Base-by-base conservation (phyloP, 2,113 vertebrate genomes). In the Toxostoma redivivum region DNA sequence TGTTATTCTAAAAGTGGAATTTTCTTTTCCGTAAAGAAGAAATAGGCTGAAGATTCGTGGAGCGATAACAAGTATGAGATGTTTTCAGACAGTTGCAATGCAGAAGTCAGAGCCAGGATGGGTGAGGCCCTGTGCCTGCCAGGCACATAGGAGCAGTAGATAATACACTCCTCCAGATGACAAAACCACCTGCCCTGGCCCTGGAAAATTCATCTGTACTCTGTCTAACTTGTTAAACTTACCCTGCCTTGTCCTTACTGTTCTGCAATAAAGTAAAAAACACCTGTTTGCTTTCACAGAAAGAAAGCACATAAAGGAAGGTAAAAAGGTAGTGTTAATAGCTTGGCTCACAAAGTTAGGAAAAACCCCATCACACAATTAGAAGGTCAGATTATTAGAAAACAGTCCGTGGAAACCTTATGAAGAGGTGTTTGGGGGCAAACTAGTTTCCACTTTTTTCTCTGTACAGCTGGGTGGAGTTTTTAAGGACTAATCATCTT, bases 171-270 rank as follows among this genome's bases (percentile, higher is more conserved):
- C 54, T 76, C 42, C 45, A 82, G 54, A 96, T 73, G 84, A 76
- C 57, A 92, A 95, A 94, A 94, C 40, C 93, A 73, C 84, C 87
- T 92, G 87, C 44, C 38, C n/a, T 35, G 19, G 27, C 66, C 33
- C 54, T 95, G 90, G 58, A 90, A 96, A 92, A 93, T 15, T 23
- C 35, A 82, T 92, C 62, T 65, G 30, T 15, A 25, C 27, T 77
- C 62, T 61, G 28, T 79, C 38, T 72, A 78, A 66, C 28, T 78
- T 24, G 4, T 87, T 92, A 91, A 94, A 91, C 25, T 21, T 44
- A 62, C 21, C 37, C 62, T 88, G 71, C 19, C 33, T 48, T 89
- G 37, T 79, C 4, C 0, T 38, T 62, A 47, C 44, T 66, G 18
- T 42, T 78, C 69, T 58, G 45, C 45, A 80, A 28, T 53, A 72